phyloP scores from a whole-genome alignment of 2,797 vertebrate genomes.

The Tarsius wallacei region DNA sequence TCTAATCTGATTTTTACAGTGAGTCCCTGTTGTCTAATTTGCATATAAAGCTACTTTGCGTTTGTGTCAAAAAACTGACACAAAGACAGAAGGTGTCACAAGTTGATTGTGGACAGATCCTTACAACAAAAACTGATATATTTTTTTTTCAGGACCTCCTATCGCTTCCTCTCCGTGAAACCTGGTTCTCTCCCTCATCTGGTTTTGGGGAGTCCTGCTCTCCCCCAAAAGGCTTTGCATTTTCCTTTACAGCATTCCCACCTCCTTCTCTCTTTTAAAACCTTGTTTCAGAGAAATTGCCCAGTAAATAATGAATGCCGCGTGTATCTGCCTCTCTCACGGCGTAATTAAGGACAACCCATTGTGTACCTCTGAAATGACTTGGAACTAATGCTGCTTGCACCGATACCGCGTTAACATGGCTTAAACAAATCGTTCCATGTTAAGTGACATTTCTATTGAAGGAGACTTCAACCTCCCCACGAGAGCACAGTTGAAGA shows the following conservation, averaged over 20 bases:
- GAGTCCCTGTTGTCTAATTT: too few relatives aligned
- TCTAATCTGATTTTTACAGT: too few relatives aligned
- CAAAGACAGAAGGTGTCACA: slow-evolving; percentile 1
- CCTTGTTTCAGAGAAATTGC: slow-evolving; percentile 61
- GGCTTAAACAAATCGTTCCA: slow-evolving; percentile 67
- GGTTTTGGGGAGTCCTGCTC: neutral
- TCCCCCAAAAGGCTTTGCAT: neutral
- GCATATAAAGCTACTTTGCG: neutral
- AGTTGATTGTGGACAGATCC: neutral
- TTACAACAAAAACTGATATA: neutral
- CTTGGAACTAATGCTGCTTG: slow-evolving; percentile 45
- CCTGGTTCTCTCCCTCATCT: neutral
- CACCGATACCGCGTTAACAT: slow-evolving; percentile 31
- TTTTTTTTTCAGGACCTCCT: neutral
- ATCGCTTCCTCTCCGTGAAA: neutral
- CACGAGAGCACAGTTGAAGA: slow-evolving; percentile 13
- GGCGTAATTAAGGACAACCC: slow-evolving; percentile 65
- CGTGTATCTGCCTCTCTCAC: slow-evolving; percentile 5
- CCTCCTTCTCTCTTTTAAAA: neutral
- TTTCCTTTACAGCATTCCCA: slow-evolving; percentile 4
- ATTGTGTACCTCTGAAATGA: slow-evolving; percentile 55
- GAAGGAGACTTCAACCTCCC: slow-evolving; percentile 65
- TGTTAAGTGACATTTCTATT: slow-evolving; percentile 47
- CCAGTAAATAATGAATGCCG: slow-evolving; percentile 35
- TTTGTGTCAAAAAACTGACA: neutral